Base-by-base conservation (phyloP, 1,140 invertebrate species). In the Amyelois transitella region DNA sequence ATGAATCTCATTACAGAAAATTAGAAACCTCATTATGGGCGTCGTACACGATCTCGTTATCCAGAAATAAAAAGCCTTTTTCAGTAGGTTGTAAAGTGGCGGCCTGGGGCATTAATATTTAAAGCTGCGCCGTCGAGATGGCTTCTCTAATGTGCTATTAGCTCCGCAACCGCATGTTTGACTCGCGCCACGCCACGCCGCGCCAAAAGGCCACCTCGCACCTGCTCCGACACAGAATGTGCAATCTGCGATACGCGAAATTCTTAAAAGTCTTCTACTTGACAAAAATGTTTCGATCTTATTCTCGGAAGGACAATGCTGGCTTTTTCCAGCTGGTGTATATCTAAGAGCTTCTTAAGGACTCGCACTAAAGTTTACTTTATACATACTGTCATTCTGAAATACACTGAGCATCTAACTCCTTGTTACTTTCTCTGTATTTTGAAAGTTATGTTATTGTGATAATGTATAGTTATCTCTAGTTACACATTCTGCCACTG, bases 41-140 rank as follows among this genome's bases (percentile, higher is more conserved):
- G 66, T 57, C 43, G 60, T 58, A 62, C 56, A 53, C 51, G 49
- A 75, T 69, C 69, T 77, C 68, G 73, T 76, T 79, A 75, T 65
- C 66, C 64, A 63, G 69, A 74, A 72, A 72, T 76, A 78, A 78
- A 76, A 75, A 73, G 68, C 47, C 66, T 72, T 78, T 75, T 75
- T 68, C 59, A 69, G 65, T 18, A 60, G 54, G 51, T 55, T 53
- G 47, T 52, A 12, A 54, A 60, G 60, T 53, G 57, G 53, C 53
- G 43, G 57, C 58, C 53, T 47, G 24, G 43, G 55, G 72, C 62
- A 66, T 75, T 72, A 76, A 78, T 78, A 78, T 76, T 78, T 75
- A 78, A 77, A 72, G 61, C 60, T 62, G 65, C 63, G 61, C 62
- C 43, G 60, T 55, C 56, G 70, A 71, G 70, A 71, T 69, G 70